phyloP scores from a whole-genome alignment of 2,113 vertebrate genomes.

The Python bivittatus region DNA sequence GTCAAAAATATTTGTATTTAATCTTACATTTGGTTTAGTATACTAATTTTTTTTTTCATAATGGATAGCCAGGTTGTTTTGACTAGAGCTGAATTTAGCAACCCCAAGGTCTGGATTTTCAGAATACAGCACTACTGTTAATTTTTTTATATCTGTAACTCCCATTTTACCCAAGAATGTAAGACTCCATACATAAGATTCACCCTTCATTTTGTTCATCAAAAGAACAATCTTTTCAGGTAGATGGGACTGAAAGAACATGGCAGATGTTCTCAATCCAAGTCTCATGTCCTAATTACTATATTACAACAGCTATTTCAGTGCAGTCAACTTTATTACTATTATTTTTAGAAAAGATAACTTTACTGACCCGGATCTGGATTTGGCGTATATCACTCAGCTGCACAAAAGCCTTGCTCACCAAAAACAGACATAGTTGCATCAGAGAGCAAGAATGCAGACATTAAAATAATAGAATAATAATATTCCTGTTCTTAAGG shows the following conservation, averaged over 20 bases:
- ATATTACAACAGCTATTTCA: neutral
- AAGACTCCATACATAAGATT: neutral
- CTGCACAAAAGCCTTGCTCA: neutral
- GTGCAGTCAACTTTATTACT: neutral
- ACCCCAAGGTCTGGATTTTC: neutral
- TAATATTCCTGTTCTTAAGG: neutral
- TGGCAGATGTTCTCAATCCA: neutral
- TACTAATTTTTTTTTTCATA: neutral
- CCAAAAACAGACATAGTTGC: neutral
- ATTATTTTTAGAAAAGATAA: neutral
- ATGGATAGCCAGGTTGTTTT: neutral
- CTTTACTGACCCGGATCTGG: neutral
- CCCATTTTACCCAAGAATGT: neutral
- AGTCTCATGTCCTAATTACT: neutral
- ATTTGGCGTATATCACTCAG: neutral
- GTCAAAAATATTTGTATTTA: neutral
- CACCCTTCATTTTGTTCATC: neutral
- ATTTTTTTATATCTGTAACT: neutral
- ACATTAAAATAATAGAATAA: neutral
- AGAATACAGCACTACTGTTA: neutral
- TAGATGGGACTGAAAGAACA: neutral
- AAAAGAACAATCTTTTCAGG: neutral
- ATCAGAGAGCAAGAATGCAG: neutral
- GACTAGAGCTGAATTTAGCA: neutral
- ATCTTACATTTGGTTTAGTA: neutral